Evolutionary conservation across 35 echinoderm and acorn worm genomes (phyloP).

Genomic region (Ophiothrix spiculata): DNA sequence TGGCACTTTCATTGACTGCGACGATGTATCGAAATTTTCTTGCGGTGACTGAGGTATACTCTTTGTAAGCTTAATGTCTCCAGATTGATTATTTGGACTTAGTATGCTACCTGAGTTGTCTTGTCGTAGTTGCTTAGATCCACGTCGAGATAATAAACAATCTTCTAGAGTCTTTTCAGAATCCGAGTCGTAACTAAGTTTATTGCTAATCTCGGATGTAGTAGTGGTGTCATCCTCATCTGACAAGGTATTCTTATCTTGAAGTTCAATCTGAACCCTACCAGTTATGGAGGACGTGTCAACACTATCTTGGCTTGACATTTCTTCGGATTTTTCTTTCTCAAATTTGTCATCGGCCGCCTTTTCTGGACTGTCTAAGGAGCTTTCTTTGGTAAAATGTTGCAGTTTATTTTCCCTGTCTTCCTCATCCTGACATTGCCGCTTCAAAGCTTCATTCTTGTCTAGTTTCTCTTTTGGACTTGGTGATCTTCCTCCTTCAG

Average conservation of each 20-base stretch:
- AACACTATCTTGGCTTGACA: background rate
- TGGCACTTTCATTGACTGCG: background rate
- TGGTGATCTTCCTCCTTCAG: background rate
- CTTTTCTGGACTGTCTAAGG: constrained; percentile 25
- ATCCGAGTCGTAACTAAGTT: background rate
- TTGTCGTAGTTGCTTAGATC: background rate
- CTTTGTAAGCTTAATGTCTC: background rate
- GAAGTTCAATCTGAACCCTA: constrained; percentile 19
- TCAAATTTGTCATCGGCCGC: constrained; percentile 52
- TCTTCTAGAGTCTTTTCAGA: constrained; percentile 46
- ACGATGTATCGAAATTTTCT: no score
- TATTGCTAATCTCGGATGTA: background rate
- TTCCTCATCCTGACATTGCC: background rate
- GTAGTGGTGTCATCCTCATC: constrained; percentile 16
- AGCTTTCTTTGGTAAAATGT: background rate
- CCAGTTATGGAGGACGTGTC: background rate
- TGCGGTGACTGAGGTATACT: background rate
- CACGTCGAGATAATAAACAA: constrained; percentile 5
- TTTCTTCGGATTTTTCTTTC: constrained; percentile 50
- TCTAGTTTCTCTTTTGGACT: background rate
- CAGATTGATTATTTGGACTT: background rate
- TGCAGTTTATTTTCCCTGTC: constrained; percentile 1
- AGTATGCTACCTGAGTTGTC: background rate
- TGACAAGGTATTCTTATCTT: constrained; percentile 37
- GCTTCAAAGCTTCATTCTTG: constrained; percentile 9